Base-by-base conservation (phyloP, 1,140 invertebrate genomes). In the Brachionus rubens region DNA sequence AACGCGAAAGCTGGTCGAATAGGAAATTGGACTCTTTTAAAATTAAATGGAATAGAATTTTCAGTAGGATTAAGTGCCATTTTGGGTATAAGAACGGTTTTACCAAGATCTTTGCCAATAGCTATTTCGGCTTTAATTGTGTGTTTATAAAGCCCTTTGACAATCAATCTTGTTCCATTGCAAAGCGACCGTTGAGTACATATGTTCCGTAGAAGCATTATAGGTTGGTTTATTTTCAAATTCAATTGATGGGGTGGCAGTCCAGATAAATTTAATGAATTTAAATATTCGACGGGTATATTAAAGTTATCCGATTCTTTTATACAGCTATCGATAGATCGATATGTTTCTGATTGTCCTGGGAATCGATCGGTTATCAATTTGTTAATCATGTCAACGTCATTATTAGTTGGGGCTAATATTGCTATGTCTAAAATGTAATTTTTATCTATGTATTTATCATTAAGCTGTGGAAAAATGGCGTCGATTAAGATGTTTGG, bases 21-120 rank as follows among this genome's bases (percentile, higher is more conserved):
- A 26, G 86, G 85, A 82, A 88, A 87, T 78, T 88, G 86, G 0
- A 85, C 40, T 52, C 87, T 52, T 79, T 83, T 83, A 77, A 87
- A 86, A 67, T 86, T 81, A 77, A 80, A 79, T 24, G 79, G 77
- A n/a, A 79, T 14, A 19, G 40, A 70, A 21, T 3, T 28, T 33
- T 80, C 79, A 28, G 72, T 78, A 52, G 79, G 79, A 41, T 75
- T 77, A 9, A 80, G 5, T n/a, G 59, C 67, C 14, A 79, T 79
- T 59, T 54, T 62, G 10, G 78, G 79, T 10, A 82, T 79, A 28
- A 79, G 78, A 19, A 81, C 78, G 47, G 10, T 16, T 62, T 78
- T 28, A n/a, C 78, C 77, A 52, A 43, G 52, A 33, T 28, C 28
- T 14, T 41, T 9, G 3, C 77, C 78, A 14, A 76, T 76, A 3